A percentile compares a stretch with the other conserved stretches of the same genome.
phyloP scores from a whole-genome alignment of 2,113 vertebrate species.

The Eurystomus gularis region DNA sequence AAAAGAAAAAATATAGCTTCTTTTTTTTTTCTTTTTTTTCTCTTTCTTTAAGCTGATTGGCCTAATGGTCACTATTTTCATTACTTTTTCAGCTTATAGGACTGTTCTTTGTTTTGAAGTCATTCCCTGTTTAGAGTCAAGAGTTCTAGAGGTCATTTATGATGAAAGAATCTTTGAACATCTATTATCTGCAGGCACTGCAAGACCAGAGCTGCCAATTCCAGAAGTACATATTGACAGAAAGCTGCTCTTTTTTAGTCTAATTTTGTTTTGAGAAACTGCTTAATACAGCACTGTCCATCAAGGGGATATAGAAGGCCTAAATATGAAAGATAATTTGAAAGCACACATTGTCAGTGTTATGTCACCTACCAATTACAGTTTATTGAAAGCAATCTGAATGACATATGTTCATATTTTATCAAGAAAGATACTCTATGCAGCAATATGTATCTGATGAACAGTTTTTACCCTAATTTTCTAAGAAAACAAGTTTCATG shows the following conservation, averaged over 20 bases:
- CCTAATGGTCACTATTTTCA: neutral
- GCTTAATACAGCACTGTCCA: conserved; percentile 59
- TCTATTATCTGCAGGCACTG: conserved; percentile 28
- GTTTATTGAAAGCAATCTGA: conserved; percentile 49
- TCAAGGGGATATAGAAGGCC: conserved; percentile 24
- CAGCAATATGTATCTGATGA: neutral
- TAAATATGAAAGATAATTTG: conserved; percentile 61
- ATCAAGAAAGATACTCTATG: neutral
- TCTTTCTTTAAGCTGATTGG: neutral
- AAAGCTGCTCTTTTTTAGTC: conserved; percentile 42
- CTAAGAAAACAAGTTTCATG: neutral
- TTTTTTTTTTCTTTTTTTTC: too few species aligned
- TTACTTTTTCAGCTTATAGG: neutral
- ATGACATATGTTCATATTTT: neutral
- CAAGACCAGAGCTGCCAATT: conserved; percentile 67
- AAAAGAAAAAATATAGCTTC: neutral
- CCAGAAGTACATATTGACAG: conserved; percentile 42
- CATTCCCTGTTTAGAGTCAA: neutral
- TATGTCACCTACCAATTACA: conserved; percentile 52
- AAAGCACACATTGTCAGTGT: conserved; percentile 51
- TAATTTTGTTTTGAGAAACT: conserved; percentile 67
- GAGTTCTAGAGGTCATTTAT: conserved; percentile 39
- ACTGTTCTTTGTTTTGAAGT: neutral
- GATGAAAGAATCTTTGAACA: conserved; percentile 52
- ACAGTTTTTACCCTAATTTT: neutral